A percentile compares a stretch with the other conserved stretches of the same genome.
phyloP scores from a whole-genome alignment of 1,140 invertebrate genomes.

The Ceratina australensis region DNA sequence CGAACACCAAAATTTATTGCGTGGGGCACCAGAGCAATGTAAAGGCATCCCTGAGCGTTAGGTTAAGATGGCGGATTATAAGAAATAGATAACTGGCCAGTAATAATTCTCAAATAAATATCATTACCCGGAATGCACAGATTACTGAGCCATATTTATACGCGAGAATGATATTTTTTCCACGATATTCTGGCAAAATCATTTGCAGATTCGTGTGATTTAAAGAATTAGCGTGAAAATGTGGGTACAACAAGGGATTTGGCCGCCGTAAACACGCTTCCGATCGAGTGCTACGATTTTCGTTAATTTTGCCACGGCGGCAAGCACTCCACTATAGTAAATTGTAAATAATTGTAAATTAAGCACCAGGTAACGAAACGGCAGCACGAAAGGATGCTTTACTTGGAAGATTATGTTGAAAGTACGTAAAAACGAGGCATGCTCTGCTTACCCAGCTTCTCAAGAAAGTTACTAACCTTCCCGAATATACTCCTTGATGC shows the following conservation, averaged over 20 bases:
- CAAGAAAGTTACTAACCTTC: slow-evolving; percentile 65
- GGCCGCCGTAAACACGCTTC: slow-evolving; percentile 68
- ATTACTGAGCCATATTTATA: slow-evolving; percentile 27
- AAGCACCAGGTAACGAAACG: slow-evolving; percentile 45
- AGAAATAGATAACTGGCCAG: slow-evolving; percentile 50
- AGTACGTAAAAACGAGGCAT: slow-evolving; percentile 84
- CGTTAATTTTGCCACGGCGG: slow-evolving; percentile 47
- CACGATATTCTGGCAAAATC: slow-evolving; percentile 27
- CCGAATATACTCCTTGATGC: slow-evolving; percentile 35
- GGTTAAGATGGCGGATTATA: slow-evolving; percentile 57
- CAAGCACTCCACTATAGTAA: slow-evolving; percentile 50
- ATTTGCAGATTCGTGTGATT: slow-evolving; percentile 34
- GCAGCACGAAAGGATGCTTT: slow-evolving; percentile 86
- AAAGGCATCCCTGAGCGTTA: slow-evolving; percentile 17
- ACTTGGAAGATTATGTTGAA: slow-evolving; percentile 97
- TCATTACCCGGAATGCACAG: slow-evolving; percentile 11
- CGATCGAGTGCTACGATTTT: slow-evolving; percentile 62
- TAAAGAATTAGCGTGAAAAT: slow-evolving; percentile 55
- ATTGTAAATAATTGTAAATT: slow-evolving; percentile 65
- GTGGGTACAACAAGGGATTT: slow-evolving; percentile 55
- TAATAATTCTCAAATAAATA: slow-evolving; percentile 51
- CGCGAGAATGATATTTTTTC: slow-evolving; percentile 29
- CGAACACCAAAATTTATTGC: not conserved
- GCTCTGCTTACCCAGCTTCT: slow-evolving; percentile 52
- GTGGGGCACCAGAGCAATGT: not conserved